A percentile compares a stretch with the other conserved stretches of the same genome.
Evolutionary conservation across 2,113 vertebrate species (phyloP).

Genomic region (Grus americana): DNA sequence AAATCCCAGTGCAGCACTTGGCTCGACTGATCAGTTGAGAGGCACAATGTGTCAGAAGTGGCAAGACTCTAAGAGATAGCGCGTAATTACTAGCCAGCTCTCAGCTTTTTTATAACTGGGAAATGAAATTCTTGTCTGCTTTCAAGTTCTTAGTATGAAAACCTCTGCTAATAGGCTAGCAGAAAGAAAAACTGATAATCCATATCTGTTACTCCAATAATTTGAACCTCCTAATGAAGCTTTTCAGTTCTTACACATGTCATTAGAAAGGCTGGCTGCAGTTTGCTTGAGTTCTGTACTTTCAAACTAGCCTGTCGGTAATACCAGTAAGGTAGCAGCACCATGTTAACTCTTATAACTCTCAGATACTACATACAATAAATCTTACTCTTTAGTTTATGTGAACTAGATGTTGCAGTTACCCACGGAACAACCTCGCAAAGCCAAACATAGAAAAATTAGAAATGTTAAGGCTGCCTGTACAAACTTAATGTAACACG

Average conservation of each 20-base stretch:
- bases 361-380: neutral
- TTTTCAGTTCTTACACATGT: neutral
- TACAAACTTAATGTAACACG: neutral
- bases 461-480: neutral
- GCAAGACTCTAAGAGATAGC: neutral
- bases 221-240: neutral
- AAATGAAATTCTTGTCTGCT: neutral
- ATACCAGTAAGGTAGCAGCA: neutral
- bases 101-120: neutral
- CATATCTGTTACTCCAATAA: neutral
- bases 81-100: neutral
- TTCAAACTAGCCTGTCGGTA: neutral
- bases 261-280: neutral
- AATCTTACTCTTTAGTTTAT: neutral
- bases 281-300: neutral
- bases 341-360: neutral
- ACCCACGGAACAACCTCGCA: neutral
- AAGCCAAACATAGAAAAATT: neutral
- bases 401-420: neutral
- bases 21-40: neutral
- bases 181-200: neutral
- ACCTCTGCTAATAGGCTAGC: neutral
- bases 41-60: neutral
- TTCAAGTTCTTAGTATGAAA: neutral
- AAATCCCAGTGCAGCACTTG: conserved; percentile 20